Percentiles rank a stretch among this genome's conserved stretches.
Conservation (phyloP, 2,797 vertebrate genomes). For the Helarctos malayanus region DNA sequence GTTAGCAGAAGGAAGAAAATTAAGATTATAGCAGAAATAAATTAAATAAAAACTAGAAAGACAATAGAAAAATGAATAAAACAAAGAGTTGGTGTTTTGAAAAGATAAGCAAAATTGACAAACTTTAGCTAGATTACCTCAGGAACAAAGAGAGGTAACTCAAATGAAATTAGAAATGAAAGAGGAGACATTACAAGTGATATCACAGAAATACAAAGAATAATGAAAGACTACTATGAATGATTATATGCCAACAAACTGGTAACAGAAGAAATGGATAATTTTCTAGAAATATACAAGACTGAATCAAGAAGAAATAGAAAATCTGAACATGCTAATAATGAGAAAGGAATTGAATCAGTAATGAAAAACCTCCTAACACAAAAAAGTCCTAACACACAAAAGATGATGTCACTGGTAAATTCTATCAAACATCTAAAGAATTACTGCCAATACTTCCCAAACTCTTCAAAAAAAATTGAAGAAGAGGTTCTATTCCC, state of each 20-base stretch:
- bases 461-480: not conserved
- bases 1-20: not conserved
- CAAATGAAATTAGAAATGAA: not conserved
- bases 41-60: not conserved
- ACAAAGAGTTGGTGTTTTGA: not conserved
- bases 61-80: not conserved
- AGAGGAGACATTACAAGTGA: not conserved
- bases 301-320: not conserved
- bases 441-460: not conserved
- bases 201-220: not conserved
- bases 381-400: not conserved
- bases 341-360: not conserved
- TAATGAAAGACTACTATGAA: not conserved
- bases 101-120: not conserved
- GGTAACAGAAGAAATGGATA: not conserved
- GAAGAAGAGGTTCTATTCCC: not conserved
- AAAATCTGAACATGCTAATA: not conserved
- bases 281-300: not conserved
- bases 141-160: not conserved
- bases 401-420: not conserved
- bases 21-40: not conserved
- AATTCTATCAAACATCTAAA: not conserved
- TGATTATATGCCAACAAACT: not conserved
- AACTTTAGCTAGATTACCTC: not conserved
- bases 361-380: not conserved